These are phyloP conservation scores for Girardinus metallicus DNA, from an alignment of 2,797 vertebrate species.

Conservation along the genomic window DNA sequence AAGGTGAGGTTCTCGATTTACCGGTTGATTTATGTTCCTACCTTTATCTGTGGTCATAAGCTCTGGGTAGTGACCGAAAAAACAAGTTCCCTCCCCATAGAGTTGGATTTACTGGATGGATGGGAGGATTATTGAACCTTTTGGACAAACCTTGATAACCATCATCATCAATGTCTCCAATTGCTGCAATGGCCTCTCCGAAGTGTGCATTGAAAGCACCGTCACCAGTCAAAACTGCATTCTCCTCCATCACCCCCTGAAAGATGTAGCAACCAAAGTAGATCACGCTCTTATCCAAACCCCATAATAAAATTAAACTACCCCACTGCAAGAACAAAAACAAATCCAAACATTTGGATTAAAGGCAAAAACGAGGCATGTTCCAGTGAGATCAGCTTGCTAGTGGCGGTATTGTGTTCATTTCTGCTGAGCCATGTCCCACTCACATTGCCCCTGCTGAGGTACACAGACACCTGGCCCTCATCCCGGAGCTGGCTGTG, in stretches of 20 bases:
- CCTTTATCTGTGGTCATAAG: background rate
- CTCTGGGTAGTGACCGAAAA: background rate
- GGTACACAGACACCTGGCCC: conserved; percentile 95
- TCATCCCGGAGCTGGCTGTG: conserved; percentile 96
- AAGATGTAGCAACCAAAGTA: conserved; percentile 43
- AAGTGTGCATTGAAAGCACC: conserved; percentile 93
- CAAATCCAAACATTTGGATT: background rate
- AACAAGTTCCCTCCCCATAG: background rate
- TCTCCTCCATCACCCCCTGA: conserved; percentile 93
- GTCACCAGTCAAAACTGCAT: conserved; percentile 83
- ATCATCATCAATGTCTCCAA: conserved; percentile 94
- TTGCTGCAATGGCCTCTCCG: conserved; percentile 89
- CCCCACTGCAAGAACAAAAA: conserved; percentile 11
- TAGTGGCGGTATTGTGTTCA: conserved; percentile 29
- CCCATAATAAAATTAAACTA: background rate
- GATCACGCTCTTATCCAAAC: conserved; percentile 31
- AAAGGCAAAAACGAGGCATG: conserved; percentile 1
- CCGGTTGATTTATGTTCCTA: background rate
- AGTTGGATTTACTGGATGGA: background rate
- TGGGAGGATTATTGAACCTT: background rate
- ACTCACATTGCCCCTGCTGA: conserved; percentile 99
- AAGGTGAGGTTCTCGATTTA: background rate
- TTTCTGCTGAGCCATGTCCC: conserved; percentile 39
- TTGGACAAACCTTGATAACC: conserved; percentile 90
- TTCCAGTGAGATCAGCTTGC: conserved; percentile 22